Percentiles rank a stretch among this genome's conserved stretches.
These are phyloP conservation scores for Pyxicephalus adspersus DNA, from an alignment of 2,113 vertebrate genomes.

Conservation along the genomic window DNA sequence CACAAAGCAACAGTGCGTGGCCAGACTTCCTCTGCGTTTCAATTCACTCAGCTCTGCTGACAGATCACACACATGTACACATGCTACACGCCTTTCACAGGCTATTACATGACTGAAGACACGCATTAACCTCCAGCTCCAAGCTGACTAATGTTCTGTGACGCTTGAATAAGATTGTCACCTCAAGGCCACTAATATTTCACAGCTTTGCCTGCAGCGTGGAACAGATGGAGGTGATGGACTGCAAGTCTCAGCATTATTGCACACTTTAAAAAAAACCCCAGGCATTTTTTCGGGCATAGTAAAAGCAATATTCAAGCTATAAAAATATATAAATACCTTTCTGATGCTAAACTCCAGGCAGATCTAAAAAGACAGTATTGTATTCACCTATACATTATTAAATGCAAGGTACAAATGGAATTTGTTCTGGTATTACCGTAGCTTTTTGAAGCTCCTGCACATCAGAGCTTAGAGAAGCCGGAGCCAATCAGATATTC, in stretches of 20 bases:
- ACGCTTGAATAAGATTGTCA: slow-evolving; percentile 24
- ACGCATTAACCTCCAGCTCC: slow-evolving; percentile 22
- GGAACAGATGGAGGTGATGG: neutral
- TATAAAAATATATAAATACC: too few relatives aligned
- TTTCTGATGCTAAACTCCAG: too few relatives aligned
- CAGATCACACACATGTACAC: neutral
- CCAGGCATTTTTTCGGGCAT: too few relatives aligned
- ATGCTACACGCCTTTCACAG: neutral
- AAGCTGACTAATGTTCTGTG: slow-evolving; percentile 36
- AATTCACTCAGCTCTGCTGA: neutral
- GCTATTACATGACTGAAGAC: slow-evolving; percentile 22
- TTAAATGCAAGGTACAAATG: too few relatives aligned
- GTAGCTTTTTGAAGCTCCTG: too few relatives aligned
- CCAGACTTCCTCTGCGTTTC: neutral
- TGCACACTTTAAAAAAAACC: neutral
- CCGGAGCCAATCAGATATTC: too few relatives aligned
- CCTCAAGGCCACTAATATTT: slow-evolving; percentile 13
- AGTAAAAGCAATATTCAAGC: too few relatives aligned
- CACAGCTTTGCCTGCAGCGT: neutral
- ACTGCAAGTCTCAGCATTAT: slow-evolving; percentile 16
- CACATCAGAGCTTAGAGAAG: too few relatives aligned
- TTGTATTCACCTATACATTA: too few relatives aligned
- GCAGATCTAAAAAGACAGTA: too few relatives aligned
- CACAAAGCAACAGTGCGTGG: neutral
- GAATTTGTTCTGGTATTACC: too few relatives aligned